phyloP scores from a whole-genome alignment of 2,797 vertebrate species.

The Mus minutoides region DNA sequence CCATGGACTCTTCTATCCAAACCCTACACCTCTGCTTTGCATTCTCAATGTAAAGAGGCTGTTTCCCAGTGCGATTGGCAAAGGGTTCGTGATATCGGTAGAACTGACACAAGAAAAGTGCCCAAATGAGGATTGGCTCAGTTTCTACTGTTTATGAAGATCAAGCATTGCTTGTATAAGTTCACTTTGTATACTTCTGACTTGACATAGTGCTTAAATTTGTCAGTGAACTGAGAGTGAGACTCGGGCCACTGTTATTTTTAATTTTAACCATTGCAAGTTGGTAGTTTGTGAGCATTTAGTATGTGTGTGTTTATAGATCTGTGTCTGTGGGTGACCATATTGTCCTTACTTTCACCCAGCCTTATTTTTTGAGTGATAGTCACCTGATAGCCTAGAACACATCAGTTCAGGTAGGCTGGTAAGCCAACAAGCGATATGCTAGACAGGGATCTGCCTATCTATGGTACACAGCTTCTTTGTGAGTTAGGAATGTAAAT shows the following conservation, averaged over 20 bases:
- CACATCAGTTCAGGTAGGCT: not conserved
- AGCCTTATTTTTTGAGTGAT: not conserved
- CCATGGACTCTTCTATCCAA: not conserved
- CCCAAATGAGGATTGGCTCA: not conserved
- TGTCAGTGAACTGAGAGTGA: not conserved
- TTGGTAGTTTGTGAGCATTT: not conserved
- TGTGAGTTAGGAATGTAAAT: not conserved
- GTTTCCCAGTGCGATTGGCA: not conserved
- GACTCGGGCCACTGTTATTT: not conserved
- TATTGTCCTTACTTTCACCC: not conserved
- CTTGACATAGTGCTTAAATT: not conserved
- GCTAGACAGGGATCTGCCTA: not conserved
- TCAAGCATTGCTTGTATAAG: not conserved
- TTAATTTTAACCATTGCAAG: constrained; percentile 15
- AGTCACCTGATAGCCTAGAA: not conserved
- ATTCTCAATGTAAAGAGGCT: not conserved
- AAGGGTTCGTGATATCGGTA: not conserved
- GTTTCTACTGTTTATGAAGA: not conserved
- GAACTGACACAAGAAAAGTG: not conserved
- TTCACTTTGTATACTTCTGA: not conserved
- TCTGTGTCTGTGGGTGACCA: not conserved
- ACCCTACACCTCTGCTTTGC: not conserved
- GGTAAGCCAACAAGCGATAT: not conserved
- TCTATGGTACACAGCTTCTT: not conserved
- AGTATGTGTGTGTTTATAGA: not conserved